These are phyloP conservation scores for Eublepharis macularius DNA, from an alignment of 2,113 vertebrate genomes.

Conservation along the genomic window DNA sequence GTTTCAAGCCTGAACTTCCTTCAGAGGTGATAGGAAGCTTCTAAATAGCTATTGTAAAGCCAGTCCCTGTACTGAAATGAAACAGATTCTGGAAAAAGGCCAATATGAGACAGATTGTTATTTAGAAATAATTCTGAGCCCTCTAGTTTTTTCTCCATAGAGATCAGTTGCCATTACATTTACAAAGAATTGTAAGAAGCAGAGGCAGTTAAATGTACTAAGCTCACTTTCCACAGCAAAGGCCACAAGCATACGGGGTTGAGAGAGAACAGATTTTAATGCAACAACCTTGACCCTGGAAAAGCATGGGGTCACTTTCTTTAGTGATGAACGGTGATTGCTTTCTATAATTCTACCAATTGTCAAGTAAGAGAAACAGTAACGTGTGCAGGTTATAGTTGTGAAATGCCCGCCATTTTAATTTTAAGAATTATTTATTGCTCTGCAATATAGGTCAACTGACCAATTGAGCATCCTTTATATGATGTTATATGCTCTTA, in stretches of 20 bases:
- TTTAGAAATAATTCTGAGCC: slow-evolving; percentile 20
- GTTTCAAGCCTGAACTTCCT: background rate
- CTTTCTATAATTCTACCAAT: slow-evolving; percentile 50
- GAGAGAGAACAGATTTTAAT: slow-evolving; percentile 23
- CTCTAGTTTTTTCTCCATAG: background rate
- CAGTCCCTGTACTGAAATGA: background rate
- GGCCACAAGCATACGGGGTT: slow-evolving; percentile 13
- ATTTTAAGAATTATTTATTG: slow-evolving; percentile 51
- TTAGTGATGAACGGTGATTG: slow-evolving; percentile 44
- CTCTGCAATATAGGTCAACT: slow-evolving; percentile 37
- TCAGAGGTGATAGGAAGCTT: background rate
- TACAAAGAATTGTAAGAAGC: background rate
- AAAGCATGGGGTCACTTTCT: slow-evolving; percentile 42
- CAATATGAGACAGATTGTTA: background rate
- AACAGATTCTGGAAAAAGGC: background rate
- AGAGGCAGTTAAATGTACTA: background rate
- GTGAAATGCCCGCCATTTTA: slow-evolving; percentile 40
- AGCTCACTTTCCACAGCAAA: slow-evolving; percentile 33
- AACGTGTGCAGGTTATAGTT: slow-evolving; percentile 32
- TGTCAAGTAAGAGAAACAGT: slow-evolving; percentile 36
- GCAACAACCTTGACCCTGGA: slow-evolving; percentile 37
- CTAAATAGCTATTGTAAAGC: background rate
- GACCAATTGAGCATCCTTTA: slow-evolving; percentile 29
- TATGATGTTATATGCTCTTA: slow-evolving; percentile 18
- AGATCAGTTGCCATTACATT: background rate